phyloP scores from a whole-genome alignment of 2,113 vertebrate species.

The Entosphenus tridentatus region DNA sequence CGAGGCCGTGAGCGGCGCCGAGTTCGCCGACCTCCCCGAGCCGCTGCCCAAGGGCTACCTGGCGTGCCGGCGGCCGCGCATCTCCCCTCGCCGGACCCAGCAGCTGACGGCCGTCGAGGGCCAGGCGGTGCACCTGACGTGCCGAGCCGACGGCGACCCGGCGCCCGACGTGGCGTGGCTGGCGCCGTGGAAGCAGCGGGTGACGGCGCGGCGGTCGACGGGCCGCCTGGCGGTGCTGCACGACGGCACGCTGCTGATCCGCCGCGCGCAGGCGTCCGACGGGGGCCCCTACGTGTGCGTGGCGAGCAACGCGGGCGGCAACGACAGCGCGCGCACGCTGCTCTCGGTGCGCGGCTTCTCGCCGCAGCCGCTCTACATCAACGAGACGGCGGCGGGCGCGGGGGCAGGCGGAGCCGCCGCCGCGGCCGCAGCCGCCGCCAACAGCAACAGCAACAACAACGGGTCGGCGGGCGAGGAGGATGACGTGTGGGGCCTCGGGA shows the following conservation, averaged over 20 bases:
- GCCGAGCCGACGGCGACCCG: conserved; percentile 66
- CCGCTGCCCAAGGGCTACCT: conserved; percentile 76
- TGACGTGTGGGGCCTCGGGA: too few relatives aligned
- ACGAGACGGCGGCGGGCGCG: neutral
- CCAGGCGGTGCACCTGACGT: conserved; percentile 54
- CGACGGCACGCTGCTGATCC: conserved; percentile 61
- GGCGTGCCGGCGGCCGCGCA: conserved; percentile 77
- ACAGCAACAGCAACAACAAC: too few relatives aligned
- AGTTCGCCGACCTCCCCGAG: conserved; percentile 54
- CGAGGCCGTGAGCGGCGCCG: conserved; percentile 47
- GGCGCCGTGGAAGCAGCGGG: conserved; percentile 49
- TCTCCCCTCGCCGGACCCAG: conserved; percentile 66
- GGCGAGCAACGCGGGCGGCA: conserved; percentile 80
- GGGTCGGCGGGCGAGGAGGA: too few relatives aligned
- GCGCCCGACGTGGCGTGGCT: conserved; percentile 63
- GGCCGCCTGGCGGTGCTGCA: conserved; percentile 46
- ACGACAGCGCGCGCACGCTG: conserved; percentile 83
- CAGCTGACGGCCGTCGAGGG: conserved; percentile 46
- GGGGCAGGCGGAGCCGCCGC: too few relatives aligned
- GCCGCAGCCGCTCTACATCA: conserved; percentile 1
- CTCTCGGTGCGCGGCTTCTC: conserved; percentile 38
- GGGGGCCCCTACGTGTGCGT: conserved; percentile 94
- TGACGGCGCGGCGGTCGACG: conserved; percentile 40
- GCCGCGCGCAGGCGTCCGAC: conserved; percentile 50
- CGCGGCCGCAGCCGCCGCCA: too few relatives aligned